These are phyloP conservation scores for Sebastes schlegelii DNA, from an alignment of 2,113 vertebrate genomes.

Conservation along the genomic window DNA sequence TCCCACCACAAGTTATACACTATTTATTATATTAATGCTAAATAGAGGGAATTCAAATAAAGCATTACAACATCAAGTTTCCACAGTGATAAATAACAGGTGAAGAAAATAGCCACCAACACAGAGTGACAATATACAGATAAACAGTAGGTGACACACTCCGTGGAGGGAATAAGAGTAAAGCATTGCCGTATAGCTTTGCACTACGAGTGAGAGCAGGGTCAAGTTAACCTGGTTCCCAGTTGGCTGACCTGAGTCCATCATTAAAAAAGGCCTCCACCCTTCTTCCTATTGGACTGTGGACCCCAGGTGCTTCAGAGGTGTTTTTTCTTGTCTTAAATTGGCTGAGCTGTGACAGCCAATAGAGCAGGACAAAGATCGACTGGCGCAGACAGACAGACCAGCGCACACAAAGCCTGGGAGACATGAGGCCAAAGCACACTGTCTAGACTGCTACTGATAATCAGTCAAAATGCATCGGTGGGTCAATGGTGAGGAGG, in stretches of 20 bases:
- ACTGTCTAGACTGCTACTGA: constrained; percentile 59
- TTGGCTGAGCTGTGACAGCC: constrained; percentile 78
- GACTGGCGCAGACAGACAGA: constrained; percentile 40
- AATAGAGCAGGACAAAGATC: constrained; percentile 63
- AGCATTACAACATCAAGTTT: not conserved
- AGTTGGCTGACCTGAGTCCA: constrained; percentile 34
- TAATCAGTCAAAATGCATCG: constrained; percentile 65
- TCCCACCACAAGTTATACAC: not conserved
- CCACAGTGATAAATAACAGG: constrained; percentile 7
- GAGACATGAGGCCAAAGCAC: constrained; percentile 56
- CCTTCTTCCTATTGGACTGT: constrained; percentile 58
- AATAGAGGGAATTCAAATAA: not conserved
- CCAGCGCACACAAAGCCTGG: constrained; percentile 62
- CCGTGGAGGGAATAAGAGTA: not conserved
- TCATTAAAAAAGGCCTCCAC: constrained; percentile 53
- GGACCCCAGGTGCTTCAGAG: constrained; percentile 67
- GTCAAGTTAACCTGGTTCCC: constrained; percentile 35
- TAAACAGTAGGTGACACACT: constrained; percentile 9
- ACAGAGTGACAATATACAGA: not conserved
- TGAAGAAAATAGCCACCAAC: constrained; percentile 7
- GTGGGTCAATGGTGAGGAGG: constrained; percentile 62
- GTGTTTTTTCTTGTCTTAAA: constrained; percentile 70
- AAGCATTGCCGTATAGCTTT: constrained; percentile 27
- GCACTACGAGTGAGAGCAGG: constrained; percentile 27
- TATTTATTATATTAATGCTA: not conserved